A percentile compares a stretch with the other conserved stretches of the same genome.
phyloP scores from a whole-genome alignment of 2,888 invertebrate species.

The Hydriomena furcata region DNA sequence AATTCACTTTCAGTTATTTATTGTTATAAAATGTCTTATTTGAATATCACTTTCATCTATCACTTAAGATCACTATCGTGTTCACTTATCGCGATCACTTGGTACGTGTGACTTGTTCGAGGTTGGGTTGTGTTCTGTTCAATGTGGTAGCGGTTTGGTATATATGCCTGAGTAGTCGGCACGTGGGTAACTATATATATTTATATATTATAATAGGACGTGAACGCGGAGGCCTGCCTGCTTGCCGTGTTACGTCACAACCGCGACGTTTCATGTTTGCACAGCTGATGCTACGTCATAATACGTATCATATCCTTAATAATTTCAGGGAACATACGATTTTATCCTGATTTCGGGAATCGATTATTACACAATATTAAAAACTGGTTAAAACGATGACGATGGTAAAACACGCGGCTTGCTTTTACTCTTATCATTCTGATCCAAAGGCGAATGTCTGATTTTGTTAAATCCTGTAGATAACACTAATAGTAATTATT shows the following conservation, averaged over 20 bases:
- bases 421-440: not conserved
- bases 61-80: conserved; percentile 42
- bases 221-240: conserved; percentile 40
- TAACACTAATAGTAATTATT: no score
- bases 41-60: conserved; percentile 36
- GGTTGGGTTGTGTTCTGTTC: conserved; percentile 64
- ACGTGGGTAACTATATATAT: conserved; percentile 30
- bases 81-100: conserved; percentile 36
- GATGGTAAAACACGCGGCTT: no score
- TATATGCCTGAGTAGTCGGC: conserved; percentile 67
- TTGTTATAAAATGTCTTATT: not conserved
- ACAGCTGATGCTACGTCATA: conserved; percentile 58
- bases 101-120: conserved; percentile 60
- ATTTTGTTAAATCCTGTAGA: no score
- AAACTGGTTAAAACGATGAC: not conserved
- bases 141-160: conserved; percentile 51
- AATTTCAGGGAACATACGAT: conserved; percentile 32
- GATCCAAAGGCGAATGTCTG: not conserved
- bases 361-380: conserved; percentile 12
- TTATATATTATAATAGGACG: not conserved
- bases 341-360: conserved; percentile 1
- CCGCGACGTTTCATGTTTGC: conserved; percentile 39
- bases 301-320: conserved; percentile 17
- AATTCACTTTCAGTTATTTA: conserved; percentile 35
- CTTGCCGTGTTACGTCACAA: conserved; percentile 45